Base-by-base conservation (phyloP, 2,888 invertebrate genomes). In the Drosophila kanekoi region DNA sequence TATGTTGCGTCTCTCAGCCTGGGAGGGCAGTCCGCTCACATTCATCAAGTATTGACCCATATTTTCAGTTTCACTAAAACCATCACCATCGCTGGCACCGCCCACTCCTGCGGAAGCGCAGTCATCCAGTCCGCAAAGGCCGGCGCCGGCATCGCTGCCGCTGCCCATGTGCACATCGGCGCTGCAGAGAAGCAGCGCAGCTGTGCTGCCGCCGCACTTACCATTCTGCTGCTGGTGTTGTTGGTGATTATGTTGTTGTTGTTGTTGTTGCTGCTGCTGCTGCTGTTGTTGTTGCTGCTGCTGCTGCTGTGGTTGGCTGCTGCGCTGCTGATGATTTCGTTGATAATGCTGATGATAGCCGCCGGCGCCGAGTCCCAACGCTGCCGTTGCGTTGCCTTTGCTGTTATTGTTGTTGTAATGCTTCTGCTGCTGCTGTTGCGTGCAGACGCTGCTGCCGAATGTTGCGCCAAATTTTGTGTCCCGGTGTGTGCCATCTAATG, bases 401-500 rank as follows among this genome's bases (percentile, higher is more conserved):
- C 20, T 70, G 11, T 38, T 61, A 47, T 41, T 62, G 48, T 52
- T 67, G 56, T 58, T 66, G 68, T 79, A 71, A 47, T 65, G 59
- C 65, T 63, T 69, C 68, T 81, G 73, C 76, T 70, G 76, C 49
- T 72, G 72, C 75, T 72, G 79, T 67, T 82, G 85, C 74, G 81
- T 86, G 72, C 91, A 89, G 86, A 91, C 90, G 77, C 91, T 90
- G 87, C 91, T 91, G 87, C 92, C 91, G 84, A 90, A 91, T 86
- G 91, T 90, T 83, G 92, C 85, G 75, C 92, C 93, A 89, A 95
- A 92, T 92, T 94, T 95, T 68, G 95, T 95, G 91, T 96, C 96
- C 91, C 94, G 95, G 92, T 96, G 96, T 84, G 96, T 96, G 79
- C 98, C 98, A 94, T 98, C 98, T 74, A 98, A 94, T 73, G 98